Percentiles rank a stretch among this genome's conserved stretches.
phyloP scores from a whole-genome alignment of 2,888 invertebrate genomes.

The Sphaerophoria rueppellii region DNA sequence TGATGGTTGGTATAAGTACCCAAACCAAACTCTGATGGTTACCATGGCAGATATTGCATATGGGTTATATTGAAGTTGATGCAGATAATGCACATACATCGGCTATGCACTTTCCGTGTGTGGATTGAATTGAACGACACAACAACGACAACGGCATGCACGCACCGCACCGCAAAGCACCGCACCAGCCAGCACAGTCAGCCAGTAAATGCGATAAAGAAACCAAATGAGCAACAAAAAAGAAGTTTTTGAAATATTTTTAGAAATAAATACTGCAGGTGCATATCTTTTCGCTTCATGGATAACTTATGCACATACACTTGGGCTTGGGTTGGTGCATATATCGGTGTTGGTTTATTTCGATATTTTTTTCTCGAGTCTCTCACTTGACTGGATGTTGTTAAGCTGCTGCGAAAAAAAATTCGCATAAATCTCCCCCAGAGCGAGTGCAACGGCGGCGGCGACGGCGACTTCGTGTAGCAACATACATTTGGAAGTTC shows the following conservation, averaged over 20 bases:
- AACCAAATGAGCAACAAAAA: conserved; percentile 50
- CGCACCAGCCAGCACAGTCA: not conserved
- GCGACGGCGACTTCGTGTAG: conserved; percentile 1
- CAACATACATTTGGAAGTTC: conserved; percentile 55
- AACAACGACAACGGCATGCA: conserved; percentile 31
- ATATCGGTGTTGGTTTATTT: conserved; percentile 30
- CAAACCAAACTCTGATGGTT: conserved; percentile 62
- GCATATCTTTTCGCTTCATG: conserved; percentile 72
- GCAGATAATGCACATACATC: conserved; percentile 69
- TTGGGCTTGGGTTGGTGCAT: not conserved
- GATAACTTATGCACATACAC: conserved; percentile 35
- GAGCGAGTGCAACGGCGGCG: conserved; percentile 49
- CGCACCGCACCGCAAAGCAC: conserved; percentile 47
- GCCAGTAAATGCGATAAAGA: not conserved
- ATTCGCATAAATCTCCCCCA: conserved; percentile 70
- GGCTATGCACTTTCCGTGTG: conserved; percentile 8
- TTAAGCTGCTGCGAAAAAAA: conserved; percentile 61
- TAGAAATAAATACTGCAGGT: conserved; percentile 73
- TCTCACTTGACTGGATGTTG: conserved; percentile 63
- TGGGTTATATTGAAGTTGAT: conserved; percentile 72
- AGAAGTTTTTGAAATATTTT: conserved; percentile 70
- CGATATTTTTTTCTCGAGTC: conserved; percentile 53
- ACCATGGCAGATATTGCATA: conserved; percentile 57
- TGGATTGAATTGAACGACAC: not conserved
- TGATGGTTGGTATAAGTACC: conserved; percentile 45